Evolutionary conservation across 1,140 invertebrate species (phyloP), one percentile per base, ranked within the genome.

Genomic region (Temnothorax nylanderi): DNA sequence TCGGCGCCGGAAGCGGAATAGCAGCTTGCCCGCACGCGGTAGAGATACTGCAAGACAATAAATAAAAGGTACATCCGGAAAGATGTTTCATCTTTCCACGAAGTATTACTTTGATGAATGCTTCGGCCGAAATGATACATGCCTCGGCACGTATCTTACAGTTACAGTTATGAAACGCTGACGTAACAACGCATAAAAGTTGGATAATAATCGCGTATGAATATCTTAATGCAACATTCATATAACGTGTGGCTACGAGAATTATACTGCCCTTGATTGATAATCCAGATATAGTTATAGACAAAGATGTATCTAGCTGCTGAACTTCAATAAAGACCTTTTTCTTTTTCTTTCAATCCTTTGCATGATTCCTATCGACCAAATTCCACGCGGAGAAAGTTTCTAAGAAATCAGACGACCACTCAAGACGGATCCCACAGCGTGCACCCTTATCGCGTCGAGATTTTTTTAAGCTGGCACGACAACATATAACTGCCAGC

Each of bases 1-100:
- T 78, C 58, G 58, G 6, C 26, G 32, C 76, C 76, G 76, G 60
- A 78, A 78, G 58, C 58, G 41, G 44, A 65, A 49, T 78, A 65
- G 49, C 58, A 78, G 60, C 76, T 64, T 47, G 41, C 26, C 26
- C 44, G 11, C 21, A 49, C 5, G 26, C 41, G 3, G 72, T 34
- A n/a, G n/a, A 78, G 75, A 65, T 37, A 64, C 41, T 8, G 75
- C 18, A 5, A 65, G 44, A 78, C 26, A 78, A 64, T 77, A 77
- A 77, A 65, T 65, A 47, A 78, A 65, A 37, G 26, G 11, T 49
- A 41, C 21, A 26, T 41, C 51, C 34, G 18, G 10, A 32, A 77
- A 44, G 37, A 77, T 26, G 26, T 26, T 65, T 78, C 3, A 78
- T 65, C 76, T 65, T 65, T 65, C 26, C 26, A 60, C 62, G 62